Evolutionary conservation across 1,140 invertebrate genomes (phyloP).

Genomic region (Temnothorax longispinosus): DNA sequence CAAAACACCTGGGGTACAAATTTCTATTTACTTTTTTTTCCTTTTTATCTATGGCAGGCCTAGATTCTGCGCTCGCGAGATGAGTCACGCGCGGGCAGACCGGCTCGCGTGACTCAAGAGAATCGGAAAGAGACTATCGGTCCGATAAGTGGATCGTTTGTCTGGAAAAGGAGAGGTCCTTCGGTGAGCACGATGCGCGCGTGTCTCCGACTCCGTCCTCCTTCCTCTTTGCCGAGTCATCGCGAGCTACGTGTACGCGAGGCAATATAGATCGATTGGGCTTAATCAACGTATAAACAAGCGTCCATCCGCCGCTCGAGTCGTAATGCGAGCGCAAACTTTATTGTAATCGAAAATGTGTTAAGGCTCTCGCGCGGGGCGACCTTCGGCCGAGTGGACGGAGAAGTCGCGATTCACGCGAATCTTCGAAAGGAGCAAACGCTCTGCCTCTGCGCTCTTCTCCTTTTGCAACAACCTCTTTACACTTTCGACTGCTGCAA

Average conservation of each 20-base stretch:
- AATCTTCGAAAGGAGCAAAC: constrained; percentile 35
- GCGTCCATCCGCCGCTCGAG: constrained; percentile 28
- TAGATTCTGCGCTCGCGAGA: constrained; percentile 31
- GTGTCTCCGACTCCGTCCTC: constrained; percentile 40
- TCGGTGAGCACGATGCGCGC: constrained; percentile 64
- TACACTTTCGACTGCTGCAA: neutral
- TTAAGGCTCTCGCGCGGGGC: constrained; percentile 66
- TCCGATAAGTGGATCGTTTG: constrained; percentile 71
- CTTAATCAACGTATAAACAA: constrained; percentile 74
- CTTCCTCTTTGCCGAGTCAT: constrained; percentile 6
- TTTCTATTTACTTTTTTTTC: neutral
- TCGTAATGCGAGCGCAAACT: constrained; percentile 64
- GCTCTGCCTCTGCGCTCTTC: neutral
- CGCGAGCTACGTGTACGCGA: constrained; percentile 30
- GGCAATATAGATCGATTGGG: constrained; percentile 74
- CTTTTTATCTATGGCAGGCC: neutral
- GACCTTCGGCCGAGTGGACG: constrained; percentile 28
- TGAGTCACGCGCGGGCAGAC: constrained; percentile 46
- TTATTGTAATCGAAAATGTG: constrained; percentile 74
- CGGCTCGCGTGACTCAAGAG: constrained; percentile 64
- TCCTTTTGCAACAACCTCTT: neutral
- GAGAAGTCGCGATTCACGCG: constrained; percentile 9
- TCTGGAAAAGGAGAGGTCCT: constrained; percentile 76
- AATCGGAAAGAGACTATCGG: constrained; percentile 48
- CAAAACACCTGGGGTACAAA: neutral